Conservation (phyloP, 1,140 invertebrate genomes). For the Caerostris darwini region DNA sequence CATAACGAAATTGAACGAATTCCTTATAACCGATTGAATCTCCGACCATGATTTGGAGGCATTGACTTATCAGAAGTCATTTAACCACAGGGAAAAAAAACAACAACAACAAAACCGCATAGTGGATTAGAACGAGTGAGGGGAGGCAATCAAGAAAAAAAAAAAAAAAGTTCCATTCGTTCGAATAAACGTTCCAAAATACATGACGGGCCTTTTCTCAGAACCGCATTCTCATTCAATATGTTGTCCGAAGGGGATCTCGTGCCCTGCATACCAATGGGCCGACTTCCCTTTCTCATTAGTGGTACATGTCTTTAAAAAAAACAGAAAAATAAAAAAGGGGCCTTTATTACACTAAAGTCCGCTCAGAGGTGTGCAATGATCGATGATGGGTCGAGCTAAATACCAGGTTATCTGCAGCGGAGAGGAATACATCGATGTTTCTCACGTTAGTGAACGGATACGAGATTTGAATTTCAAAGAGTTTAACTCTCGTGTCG, state of each 20-base stretch:
- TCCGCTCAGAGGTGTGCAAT: background rate
- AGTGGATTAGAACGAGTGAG: background rate
- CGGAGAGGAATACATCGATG: background rate
- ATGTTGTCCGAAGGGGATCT: background rate
- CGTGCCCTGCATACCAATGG: background rate
- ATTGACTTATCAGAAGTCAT: background rate
- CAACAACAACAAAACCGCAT: background rate
- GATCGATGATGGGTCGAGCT: background rate
- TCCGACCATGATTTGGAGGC: too few species aligned
- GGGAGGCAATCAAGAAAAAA: background rate
- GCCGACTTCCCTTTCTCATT: background rate
- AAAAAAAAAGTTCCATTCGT: background rate
- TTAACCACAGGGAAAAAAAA: background rate
- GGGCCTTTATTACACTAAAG: slow-evolving; percentile 1
- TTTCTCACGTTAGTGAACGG: background rate
- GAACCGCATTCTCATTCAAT: slow-evolving; percentile 13
- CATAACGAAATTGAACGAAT: too few species aligned
- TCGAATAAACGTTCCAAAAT: background rate
- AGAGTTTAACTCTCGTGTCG: background rate
- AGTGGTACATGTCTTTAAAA: slow-evolving; percentile 3
- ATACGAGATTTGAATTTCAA: background rate
- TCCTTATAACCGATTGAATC: too few species aligned
- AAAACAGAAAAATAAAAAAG: too few species aligned
- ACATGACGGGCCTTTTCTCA: background rate
- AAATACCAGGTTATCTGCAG: background rate